These are phyloP conservation scores for Microctonus brassicae DNA, from an alignment of 2,888 invertebrate species.

Conservation along the genomic window DNA sequence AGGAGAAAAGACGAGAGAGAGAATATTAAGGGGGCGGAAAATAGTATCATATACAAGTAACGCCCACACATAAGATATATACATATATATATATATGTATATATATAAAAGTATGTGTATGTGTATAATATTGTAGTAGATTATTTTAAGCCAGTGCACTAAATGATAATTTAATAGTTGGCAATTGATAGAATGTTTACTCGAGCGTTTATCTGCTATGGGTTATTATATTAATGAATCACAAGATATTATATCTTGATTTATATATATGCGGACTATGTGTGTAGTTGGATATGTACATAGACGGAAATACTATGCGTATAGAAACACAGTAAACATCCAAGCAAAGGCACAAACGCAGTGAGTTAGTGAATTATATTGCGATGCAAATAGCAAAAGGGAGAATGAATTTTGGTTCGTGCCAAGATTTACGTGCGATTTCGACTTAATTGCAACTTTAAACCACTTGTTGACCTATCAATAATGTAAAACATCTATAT, in stretches of 20 bases:
- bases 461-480: conserved; percentile 64
- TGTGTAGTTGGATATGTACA: neutral
- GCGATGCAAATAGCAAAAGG: conserved; percentile 45
- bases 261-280: conserved; percentile 24
- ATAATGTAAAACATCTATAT: conserved; percentile 38
- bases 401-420: conserved; percentile 13
- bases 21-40: neutral
- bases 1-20: neutral
- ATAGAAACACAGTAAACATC: conserved; percentile 61
- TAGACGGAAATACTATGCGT: conserved; percentile 58
- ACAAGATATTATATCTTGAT: conserved; percentile 49
- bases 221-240: conserved; percentile 1
- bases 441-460: conserved; percentile 33
- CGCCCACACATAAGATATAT: neutral
- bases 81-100: neutral
- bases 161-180: conserved; percentile 5
- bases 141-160: conserved; percentile 3
- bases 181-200: conserved; percentile 27
- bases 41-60: neutral
- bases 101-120: neutral
- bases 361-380: conserved; percentile 52
- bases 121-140: neutral
- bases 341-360: conserved; percentile 16
- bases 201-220: conserved; percentile 23
- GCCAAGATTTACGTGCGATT: conserved; percentile 33